phyloP scores from a whole-genome alignment of 1,140 invertebrate species.

The Drosophila lacertosa region DNA sequence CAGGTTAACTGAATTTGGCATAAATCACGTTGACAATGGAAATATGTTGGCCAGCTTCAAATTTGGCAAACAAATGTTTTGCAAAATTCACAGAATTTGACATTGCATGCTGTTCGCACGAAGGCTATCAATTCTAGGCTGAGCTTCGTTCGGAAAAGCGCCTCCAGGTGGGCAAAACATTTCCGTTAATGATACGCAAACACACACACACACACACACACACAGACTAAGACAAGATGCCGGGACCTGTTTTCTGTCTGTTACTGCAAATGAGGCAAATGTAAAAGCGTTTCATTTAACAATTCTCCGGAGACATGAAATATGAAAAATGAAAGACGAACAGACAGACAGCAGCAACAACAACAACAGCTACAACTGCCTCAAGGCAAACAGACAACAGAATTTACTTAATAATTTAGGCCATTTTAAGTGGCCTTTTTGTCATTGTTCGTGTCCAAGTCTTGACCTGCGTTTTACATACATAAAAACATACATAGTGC shows the following conservation, averaged over 20 bases:
- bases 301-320: constrained; percentile 16
- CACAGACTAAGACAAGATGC: not conserved
- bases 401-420: not conserved
- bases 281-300: constrained; percentile 44
- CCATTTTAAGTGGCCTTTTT: constrained; percentile 19
- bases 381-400: constrained; percentile 10
- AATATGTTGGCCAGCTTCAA: constrained; percentile 36
- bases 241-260: not conserved
- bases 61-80: constrained; percentile 40
- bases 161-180: constrained; percentile 52
- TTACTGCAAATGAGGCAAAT: constrained; percentile 27
- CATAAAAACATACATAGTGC: too few relatives aligned
- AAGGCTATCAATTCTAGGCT: constrained; percentile 35
- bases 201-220: constrained; percentile 7
- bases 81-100: constrained; percentile 28
- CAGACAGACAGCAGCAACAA: constrained; percentile 20
- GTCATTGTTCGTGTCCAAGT: not conserved
- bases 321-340: constrained; percentile 41
- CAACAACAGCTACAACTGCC: constrained; percentile 10
- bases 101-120: constrained; percentile 1
- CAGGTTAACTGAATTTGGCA: constrained; percentile 39
- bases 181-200: constrained; percentile 65
- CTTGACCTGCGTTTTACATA: constrained; percentile 13
- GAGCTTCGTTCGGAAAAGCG: constrained; percentile 34
- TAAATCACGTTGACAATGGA: constrained; percentile 43